These are phyloP conservation scores for Strigops habroptila DNA, from an alignment of 2,113 vertebrate species.

Conservation along the genomic window DNA sequence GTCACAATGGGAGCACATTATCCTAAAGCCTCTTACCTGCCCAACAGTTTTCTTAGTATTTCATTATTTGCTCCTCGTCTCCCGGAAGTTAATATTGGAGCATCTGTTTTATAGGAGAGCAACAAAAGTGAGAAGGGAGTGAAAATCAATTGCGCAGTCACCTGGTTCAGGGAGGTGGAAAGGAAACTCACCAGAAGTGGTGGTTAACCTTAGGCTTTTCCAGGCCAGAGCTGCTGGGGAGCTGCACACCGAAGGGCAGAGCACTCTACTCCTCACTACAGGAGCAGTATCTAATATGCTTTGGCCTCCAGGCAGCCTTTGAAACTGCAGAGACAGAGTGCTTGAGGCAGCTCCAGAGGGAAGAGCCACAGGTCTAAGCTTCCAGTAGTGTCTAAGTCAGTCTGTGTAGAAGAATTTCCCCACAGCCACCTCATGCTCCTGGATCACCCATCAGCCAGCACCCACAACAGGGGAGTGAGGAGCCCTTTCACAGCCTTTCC, in stretches of 20 bases:
- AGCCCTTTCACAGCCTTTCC: not conserved
- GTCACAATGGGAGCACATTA: not conserved
- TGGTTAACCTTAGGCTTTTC: not conserved
- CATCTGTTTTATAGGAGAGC: not conserved
- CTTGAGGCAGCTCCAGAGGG: not conserved
- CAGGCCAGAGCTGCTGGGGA: rapidly evolving
- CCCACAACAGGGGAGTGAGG: not conserved
- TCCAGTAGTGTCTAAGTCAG: not conserved
- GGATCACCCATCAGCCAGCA: not conserved
- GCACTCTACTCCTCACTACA: rapidly evolving
- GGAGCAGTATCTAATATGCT: rapidly evolving
- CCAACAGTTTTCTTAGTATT: not conserved
- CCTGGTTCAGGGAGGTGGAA: not conserved
- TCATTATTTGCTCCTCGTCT: not conserved
- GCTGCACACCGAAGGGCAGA: rapidly evolving
- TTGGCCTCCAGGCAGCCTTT: not conserved
- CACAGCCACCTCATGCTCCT: not conserved
- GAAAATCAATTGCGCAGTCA: not conserved
- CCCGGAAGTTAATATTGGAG: not conserved
- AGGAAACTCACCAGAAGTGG: not conserved
- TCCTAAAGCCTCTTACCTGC: not conserved
- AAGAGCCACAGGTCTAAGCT: not conserved
- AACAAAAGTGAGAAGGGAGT: not conserved
- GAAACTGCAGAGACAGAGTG: not conserved
- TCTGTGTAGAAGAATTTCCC: not conserved